Evolutionary conservation across 1,140 invertebrate species (phyloP).

Genomic region (Laupala kohalensis): DNA sequence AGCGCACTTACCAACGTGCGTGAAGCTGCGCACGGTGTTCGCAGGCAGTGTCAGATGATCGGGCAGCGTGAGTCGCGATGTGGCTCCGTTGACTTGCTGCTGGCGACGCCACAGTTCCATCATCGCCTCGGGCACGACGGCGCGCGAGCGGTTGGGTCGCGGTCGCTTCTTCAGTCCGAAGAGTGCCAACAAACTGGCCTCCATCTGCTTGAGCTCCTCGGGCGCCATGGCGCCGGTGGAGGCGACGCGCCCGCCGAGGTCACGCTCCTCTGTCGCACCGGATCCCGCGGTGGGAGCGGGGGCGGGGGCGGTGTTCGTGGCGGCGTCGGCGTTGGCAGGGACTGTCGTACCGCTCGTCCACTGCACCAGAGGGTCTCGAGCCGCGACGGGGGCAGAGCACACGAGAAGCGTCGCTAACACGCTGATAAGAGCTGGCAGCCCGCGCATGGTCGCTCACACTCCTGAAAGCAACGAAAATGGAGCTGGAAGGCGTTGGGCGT

Average conservation of each 20-base stretch:
- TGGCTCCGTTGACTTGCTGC: slow-evolving; percentile 38
- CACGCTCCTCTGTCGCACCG: not conserved
- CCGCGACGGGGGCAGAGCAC: slow-evolving; percentile 27
- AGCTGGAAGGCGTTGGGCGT: no score
- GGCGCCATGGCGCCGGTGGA: not conserved
- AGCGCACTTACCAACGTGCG: slow-evolving; percentile 53
- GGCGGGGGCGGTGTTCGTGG: slow-evolving; percentile 23
- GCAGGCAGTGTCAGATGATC: slow-evolving; percentile 52
- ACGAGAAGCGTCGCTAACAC: not conserved
- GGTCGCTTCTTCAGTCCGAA: slow-evolving; percentile 57
- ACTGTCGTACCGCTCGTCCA: no score
- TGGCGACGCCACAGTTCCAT: slow-evolving; percentile 58
- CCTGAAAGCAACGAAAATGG: not conserved
- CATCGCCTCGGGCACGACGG: slow-evolving; percentile 61
- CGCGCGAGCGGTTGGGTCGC: slow-evolving; percentile 28
- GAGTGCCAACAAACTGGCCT: slow-evolving; percentile 50
- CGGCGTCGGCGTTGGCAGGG: not conserved
- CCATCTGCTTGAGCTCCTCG: slow-evolving; percentile 33
- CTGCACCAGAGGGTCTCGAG: slow-evolving; percentile 24
- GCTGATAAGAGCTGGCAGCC: slow-evolving; percentile 24
- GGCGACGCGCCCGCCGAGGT: no score
- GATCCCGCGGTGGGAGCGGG: slow-evolving; percentile 20
- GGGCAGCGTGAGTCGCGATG: slow-evolving; percentile 48
- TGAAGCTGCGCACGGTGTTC: slow-evolving; percentile 76
- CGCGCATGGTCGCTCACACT: slow-evolving; percentile 23